Base-by-base conservation (phyloP, 1,140 invertebrate species). In the Drosophila arawakana region DNA sequence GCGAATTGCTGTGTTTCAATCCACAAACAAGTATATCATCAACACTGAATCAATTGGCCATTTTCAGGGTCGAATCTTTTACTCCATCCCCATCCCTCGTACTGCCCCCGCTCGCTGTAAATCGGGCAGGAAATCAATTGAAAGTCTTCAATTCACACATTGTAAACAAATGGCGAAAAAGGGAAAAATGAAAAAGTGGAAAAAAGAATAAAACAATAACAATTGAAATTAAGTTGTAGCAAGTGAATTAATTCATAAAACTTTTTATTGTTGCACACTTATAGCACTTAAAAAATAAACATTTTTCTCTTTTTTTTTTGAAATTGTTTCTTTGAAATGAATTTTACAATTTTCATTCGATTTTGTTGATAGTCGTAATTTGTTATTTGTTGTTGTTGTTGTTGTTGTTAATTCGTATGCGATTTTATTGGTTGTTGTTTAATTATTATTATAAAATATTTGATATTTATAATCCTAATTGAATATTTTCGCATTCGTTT, bases 231-330 rank as follows among this genome's bases (percentile, higher is more conserved):
- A 46, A 55, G 60, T 65, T 34, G 59, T 63, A 73, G 59, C 35
- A 73, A 73, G 41, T 37, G 62, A 67, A 67, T 77, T 66, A 73
- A 77, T 77, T 76, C 63, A 66, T 73, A 73, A 76, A 80, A 80
- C 15, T 54, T 80, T 80, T 80, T 77, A 73, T 80, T 80, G 69
- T 80, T 77, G 65, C 77, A 79, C 77, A 79, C 74, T 73, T 73
- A 73, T 73, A 69, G 69, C 69, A 77, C 73, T 76, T 79, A 79
- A 76, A 68, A 72, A 46, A 79, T 73, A 76, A 73, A 76, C 73
- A 60, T 76, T 75, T 70, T 68, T 7, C 60, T 30, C 62, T 76
- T 69, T 78, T 63, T 54, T 55, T 60, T 30, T 30, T 66, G 44
- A 9, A 35, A 11, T 65, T 43, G 35, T 39, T 54, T 50, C 18